Base-by-base conservation (phyloP, 2,888 invertebrate species). In the Coelinius sp. region DNA sequence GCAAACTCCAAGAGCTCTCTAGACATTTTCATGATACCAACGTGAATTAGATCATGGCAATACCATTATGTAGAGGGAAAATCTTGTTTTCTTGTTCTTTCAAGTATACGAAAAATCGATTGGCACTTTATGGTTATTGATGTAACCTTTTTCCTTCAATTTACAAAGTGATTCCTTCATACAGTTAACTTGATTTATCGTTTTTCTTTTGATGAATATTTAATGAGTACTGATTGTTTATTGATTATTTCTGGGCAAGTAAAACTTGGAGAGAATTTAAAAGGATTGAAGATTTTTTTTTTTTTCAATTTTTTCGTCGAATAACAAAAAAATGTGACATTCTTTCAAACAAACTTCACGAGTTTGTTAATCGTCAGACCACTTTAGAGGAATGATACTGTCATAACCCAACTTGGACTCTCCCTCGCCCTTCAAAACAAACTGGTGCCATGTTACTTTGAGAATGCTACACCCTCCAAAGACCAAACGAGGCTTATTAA, bases 301-400 rank as follows among this genome's bases (percentile, higher is more conserved):
- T n/a, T n/a, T n/a, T n/a, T n/a, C n/a, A n/a, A n/a, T n/a, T n/a
- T n/a, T n/a, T n/a, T n/a, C n/a, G n/a, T n/a, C n/a, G 25, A 53
- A 25, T 53, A 53, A n/a, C 17, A 12, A 14, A 24, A 14, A 53
- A 14, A 22, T 24, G 22, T 22, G 4, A 24, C n/a, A 10, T n/a
- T 52, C 52, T 7, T 22, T 7, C 22, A 2, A 44, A 52, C 10
- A 20, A 17, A 53, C 12, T 24, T 53, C 25, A 53, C 25, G 53
- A 53, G 53, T 53, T 44, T 68, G 68, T 27, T 68, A 68, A 68
- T 68, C 68, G 59, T 59, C 68, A 59, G 24, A 24, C 25, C 38
- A 59, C 44, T 68, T n/a, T 59, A 59, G 59, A 41, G 68, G 44
- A 68, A 68, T 17, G 27, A 38, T 56, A 52, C 31, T 52, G 24